Evolutionary conservation across 2,888 invertebrate genomes (phyloP).

Genomic region (Teleiodes luculella): DNA sequence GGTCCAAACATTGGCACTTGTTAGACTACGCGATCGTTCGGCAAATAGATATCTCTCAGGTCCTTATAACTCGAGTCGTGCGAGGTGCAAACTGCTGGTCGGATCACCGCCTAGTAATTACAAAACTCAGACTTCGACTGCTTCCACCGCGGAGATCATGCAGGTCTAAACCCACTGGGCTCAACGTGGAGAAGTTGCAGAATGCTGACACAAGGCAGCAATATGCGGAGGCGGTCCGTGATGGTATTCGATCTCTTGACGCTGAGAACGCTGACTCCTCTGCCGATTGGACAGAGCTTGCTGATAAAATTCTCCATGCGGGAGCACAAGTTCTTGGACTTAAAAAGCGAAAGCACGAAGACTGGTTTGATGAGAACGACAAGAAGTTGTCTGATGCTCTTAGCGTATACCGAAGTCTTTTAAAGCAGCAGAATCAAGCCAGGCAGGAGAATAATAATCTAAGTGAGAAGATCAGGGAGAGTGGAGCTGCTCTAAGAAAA

Average conservation of each 20-base stretch:
- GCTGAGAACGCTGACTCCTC: not conserved
- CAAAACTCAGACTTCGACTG: constrained; percentile 17
- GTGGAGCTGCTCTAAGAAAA: not conserved
- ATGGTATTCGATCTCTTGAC: not conserved
- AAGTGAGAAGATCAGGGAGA: not conserved
- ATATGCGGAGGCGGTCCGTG: not conserved
- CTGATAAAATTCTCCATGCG: no score
- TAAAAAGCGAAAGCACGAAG: constrained; percentile 9
- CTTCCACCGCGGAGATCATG: constrained; percentile 12
- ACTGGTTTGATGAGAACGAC: constrained; percentile 20
- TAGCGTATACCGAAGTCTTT: constrained; percentile 5
- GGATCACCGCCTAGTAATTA: constrained; percentile 24
- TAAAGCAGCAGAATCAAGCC: not conserved
- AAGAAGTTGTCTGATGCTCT: constrained; percentile 4
- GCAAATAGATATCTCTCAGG: constrained; percentile 21
- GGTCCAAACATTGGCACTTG: constrained; percentile 30
- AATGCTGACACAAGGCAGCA: no score
- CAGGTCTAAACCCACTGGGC: not conserved
- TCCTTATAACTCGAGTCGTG: constrained; percentile 27
- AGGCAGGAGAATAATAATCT: not conserved
- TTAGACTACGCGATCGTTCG: constrained; percentile 14
- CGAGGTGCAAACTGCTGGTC: constrained; percentile 27
- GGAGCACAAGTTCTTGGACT: not conserved
- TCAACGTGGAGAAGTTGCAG: constrained; percentile 6
- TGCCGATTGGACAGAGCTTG: constrained; percentile 5